These are phyloP conservation scores for Sitta carolinensis DNA, from an alignment of 2,797 vertebrate genomes.

Conservation along the genomic window DNA sequence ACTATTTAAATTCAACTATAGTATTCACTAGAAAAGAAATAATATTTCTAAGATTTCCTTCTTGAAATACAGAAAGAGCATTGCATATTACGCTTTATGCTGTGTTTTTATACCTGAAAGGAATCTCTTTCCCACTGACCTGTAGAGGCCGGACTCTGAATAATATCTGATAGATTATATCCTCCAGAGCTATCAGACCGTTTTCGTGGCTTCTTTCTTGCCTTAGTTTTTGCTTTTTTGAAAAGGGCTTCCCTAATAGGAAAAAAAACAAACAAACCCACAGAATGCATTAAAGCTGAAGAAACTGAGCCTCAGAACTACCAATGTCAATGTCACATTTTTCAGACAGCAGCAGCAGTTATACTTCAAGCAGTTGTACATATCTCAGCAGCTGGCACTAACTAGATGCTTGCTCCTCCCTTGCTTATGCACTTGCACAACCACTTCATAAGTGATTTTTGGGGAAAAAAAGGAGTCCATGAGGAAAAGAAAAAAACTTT, in stretches of 20 bases:
- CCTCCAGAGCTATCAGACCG: conserved; percentile 94
- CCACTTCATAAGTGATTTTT: background rate
- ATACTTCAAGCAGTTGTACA: background rate
- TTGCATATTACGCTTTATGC: background rate
- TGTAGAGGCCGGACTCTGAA: conserved; percentile 88
- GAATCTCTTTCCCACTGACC: conserved; percentile 76
- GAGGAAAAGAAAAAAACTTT: background rate
- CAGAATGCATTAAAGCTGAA: background rate
- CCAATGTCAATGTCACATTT: background rate
- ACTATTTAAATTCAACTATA: background rate
- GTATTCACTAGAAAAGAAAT: background rate
- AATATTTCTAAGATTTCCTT: background rate
- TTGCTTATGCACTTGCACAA: background rate
- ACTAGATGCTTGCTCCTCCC: background rate
- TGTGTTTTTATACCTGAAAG: background rate
- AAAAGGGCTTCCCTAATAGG: conserved; percentile 84
- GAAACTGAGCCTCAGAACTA: background rate
- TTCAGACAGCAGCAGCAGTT: background rate
- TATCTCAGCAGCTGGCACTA: background rate
- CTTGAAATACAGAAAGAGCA: background rate
- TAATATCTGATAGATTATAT: conserved; percentile 93
- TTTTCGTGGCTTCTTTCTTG: conserved; percentile 91
- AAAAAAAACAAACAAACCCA: background rate
- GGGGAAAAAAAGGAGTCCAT: background rate
- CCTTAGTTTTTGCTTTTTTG: conserved; percentile 91